Evolutionary conservation across 1,140 invertebrate species (phyloP).

Genomic region (Aphelinus certus): DNA sequence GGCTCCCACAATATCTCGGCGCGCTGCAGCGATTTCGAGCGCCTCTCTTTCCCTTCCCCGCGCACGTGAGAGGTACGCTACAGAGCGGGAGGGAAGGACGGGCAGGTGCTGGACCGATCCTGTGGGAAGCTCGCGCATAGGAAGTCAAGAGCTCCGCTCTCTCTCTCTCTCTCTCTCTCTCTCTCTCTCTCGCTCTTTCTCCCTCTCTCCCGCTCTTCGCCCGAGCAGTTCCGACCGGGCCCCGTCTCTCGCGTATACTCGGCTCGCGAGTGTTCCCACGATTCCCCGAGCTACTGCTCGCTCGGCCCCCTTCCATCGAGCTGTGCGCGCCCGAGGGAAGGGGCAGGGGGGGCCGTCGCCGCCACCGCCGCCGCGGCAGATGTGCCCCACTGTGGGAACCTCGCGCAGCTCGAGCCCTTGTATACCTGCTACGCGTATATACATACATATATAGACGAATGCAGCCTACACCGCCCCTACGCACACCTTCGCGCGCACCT

Average conservation of each 20-base stretch:
- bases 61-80: background rate
- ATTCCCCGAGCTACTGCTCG: too few relatives aligned
- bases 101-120: constrained; percentile 26
- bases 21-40: background rate
- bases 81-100: constrained; percentile 36
- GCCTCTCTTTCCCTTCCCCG: background rate
- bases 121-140: too few relatives aligned
- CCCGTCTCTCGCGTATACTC: too few relatives aligned
- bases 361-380: constrained; percentile 56
- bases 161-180: too few relatives aligned
- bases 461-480: background rate
- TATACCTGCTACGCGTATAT: background rate
- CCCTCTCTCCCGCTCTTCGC: too few relatives aligned
- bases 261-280: too few relatives aligned
- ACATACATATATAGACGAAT: background rate
- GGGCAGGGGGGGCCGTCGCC: constrained; percentile 27
- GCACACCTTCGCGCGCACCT: too few relatives aligned
- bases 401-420: constrained; percentile 36
- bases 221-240: too few relatives aligned
- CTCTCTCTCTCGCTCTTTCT: too few relatives aligned
- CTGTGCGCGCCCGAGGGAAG: constrained; percentile 17
- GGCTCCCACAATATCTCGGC: too few relatives aligned
- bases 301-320: too few relatives aligned
- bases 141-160: too few relatives aligned
- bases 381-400: constrained; percentile 63